These are phyloP conservation scores for Enhydra lutris DNA, from an alignment of 2,113 vertebrate genomes.

Conservation along the genomic window DNA sequence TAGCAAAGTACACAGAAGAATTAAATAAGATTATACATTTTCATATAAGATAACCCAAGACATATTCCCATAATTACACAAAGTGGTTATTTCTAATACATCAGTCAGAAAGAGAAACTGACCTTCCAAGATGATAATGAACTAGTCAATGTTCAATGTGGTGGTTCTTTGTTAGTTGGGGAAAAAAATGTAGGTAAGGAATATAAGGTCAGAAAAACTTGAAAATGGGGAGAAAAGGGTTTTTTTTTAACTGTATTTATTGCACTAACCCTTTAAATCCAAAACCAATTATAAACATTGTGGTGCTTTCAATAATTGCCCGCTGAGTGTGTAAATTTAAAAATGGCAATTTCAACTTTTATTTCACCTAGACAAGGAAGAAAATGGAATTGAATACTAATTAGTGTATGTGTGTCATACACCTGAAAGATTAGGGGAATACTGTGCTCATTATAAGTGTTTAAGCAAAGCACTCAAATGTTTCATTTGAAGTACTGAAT, in stretches of 20 bases:
- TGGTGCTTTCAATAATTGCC: slow-evolving; percentile 78
- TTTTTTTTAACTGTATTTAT: slow-evolving; percentile 45
- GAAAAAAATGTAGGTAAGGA: slow-evolving; percentile 39
- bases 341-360: slow-evolving; percentile 81
- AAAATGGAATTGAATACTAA: slow-evolving; percentile 80
- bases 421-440: slow-evolving; percentile 75
- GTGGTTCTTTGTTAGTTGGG: background rate
- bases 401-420: slow-evolving; percentile 72
- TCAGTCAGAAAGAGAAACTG: background rate
- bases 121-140: background rate
- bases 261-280: slow-evolving; percentile 76
- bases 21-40: background rate
- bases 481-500: slow-evolving; percentile 67
- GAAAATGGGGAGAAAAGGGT: slow-evolving; percentile 22
- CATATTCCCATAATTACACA: background rate
- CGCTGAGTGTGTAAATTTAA: slow-evolving; percentile 77
- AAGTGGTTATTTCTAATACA: background rate
- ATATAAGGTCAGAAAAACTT: slow-evolving; percentile 67
- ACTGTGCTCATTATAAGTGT: slow-evolving; percentile 68
- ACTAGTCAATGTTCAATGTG: background rate
- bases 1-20: background rate
- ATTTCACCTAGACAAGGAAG: slow-evolving; percentile 73
- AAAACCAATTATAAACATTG: slow-evolving; percentile 75
- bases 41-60: background rate
- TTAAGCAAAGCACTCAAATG: slow-evolving; percentile 72